These are phyloP conservation scores for Pogona vitticeps DNA, from an alignment of 2,113 vertebrate genomes.

Conservation along the genomic window DNA sequence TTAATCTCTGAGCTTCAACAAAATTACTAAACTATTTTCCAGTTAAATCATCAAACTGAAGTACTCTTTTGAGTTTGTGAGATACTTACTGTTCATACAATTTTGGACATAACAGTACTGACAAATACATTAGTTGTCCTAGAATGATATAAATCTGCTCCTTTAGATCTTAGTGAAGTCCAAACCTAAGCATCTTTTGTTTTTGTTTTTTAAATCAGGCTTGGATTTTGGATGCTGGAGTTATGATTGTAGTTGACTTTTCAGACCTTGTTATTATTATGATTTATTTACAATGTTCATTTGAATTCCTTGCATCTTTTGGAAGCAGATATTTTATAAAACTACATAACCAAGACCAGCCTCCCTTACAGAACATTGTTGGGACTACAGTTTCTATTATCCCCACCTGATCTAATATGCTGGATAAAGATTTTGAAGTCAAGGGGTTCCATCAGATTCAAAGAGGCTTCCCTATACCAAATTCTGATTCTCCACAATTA, in stretches of 20 bases:
- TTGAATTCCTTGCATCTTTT: conserved; percentile 3
- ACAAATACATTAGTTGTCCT: not conserved
- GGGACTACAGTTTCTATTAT: too few relatives aligned
- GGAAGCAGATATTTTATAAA: not conserved
- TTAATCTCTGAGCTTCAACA: not conserved
- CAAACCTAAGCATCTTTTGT: not conserved
- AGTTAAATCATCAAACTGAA: not conserved
- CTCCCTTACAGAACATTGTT: not conserved
- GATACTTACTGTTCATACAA: not conserved
- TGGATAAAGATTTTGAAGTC: not conserved
- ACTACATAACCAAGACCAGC: not conserved
- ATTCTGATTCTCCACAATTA: not conserved
- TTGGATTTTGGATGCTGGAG: not conserved
- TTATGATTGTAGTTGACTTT: not conserved
- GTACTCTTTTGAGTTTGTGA: not conserved
- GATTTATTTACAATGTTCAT: not conserved
- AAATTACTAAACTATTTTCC: not conserved
- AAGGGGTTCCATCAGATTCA: not conserved
- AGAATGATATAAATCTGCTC: not conserved
- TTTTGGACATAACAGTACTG: not conserved
- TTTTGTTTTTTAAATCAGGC: not conserved
- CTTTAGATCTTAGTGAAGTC: not conserved
- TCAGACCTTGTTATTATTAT: not conserved
- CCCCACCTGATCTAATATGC: too few relatives aligned
- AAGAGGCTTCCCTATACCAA: not conserved